Percentiles rank a stretch among this genome's conserved stretches.
phyloP scores from a whole-genome alignment of 92 coral and sea anemone genomes.

The Galaxea fascicularis region DNA sequence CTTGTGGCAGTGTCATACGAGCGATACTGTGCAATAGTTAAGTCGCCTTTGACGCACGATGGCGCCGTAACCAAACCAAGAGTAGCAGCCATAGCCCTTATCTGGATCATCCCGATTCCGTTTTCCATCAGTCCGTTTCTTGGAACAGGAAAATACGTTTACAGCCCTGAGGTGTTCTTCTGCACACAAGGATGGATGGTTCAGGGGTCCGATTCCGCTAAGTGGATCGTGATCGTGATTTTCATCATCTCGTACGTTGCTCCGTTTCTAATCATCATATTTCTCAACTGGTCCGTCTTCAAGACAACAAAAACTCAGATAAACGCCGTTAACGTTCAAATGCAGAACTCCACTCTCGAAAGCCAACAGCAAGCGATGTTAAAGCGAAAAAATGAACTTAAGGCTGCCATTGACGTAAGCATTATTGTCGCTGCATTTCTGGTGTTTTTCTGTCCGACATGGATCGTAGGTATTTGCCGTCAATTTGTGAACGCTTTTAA shows the following conservation, averaged over 20 bases:
- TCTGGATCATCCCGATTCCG: background rate
- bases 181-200: background rate
- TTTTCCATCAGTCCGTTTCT: background rate
- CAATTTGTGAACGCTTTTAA: background rate
- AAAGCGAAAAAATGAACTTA: background rate
- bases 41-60: background rate
- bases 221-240: background rate
- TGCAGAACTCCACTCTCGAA: background rate
- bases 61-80: background rate
- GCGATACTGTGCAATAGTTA: background rate
- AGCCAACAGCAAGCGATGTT: too few relatives aligned
- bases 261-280: background rate
- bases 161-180: background rate
- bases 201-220: background rate
- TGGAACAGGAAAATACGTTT: background rate
- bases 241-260: background rate
- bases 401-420: slow-evolving; percentile 1
- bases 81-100: background rate
- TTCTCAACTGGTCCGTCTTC: background rate
- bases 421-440: background rate
- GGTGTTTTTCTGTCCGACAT: background rate
- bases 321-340: background rate
- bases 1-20: background rate
- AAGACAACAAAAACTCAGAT: background rate
- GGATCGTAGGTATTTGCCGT: background rate